Percentiles rank a stretch among this genome's conserved stretches.
Evolutionary conservation across 2,888 invertebrate species (phyloP).

Genomic region (Homarus gammarus): DNA sequence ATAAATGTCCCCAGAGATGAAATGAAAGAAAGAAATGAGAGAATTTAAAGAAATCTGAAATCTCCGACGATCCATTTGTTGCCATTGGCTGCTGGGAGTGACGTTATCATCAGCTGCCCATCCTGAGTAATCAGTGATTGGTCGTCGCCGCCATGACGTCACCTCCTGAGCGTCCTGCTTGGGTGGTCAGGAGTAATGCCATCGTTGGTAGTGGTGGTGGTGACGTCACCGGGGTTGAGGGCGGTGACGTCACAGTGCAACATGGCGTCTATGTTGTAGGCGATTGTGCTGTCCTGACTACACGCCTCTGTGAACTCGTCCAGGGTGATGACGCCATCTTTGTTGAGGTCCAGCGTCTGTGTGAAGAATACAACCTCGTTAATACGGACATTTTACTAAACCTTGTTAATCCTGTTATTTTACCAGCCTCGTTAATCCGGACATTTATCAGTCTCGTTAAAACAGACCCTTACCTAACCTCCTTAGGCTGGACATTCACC

Average conservation of each 20-base stretch:
- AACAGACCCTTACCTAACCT: too few species aligned
- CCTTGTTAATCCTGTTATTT: too few species aligned
- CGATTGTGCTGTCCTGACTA: slow-evolving; percentile 56
- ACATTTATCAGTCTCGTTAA: too few species aligned
- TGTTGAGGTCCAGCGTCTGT: slow-evolving; percentile 95
- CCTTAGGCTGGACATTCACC: too few species aligned
- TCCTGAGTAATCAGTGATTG: neutral
- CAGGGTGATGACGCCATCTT: slow-evolving; percentile 92
- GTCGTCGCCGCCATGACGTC: neutral
- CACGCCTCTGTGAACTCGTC: slow-evolving; percentile 85
- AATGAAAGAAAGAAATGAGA: too few species aligned
- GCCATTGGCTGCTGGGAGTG: neutral
- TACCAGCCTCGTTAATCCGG: too few species aligned
- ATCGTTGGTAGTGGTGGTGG: neutral
- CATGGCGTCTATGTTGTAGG: slow-evolving; percentile 65
- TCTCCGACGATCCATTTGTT: neutral
- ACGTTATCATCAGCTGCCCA: neutral
- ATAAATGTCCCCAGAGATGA: too few species aligned
- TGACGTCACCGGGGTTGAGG: slow-evolving; percentile 24
- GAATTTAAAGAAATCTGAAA: neutral
- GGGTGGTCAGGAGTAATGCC: slow-evolving; percentile 14
- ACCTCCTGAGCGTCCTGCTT: slow-evolving; percentile 10
- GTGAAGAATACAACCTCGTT: too few species aligned
- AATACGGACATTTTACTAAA: too few species aligned
- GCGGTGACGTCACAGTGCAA: slow-evolving; percentile 35